phyloP scores from a whole-genome alignment of 2,888 invertebrate genomes.

The Brachyptera risi region DNA sequence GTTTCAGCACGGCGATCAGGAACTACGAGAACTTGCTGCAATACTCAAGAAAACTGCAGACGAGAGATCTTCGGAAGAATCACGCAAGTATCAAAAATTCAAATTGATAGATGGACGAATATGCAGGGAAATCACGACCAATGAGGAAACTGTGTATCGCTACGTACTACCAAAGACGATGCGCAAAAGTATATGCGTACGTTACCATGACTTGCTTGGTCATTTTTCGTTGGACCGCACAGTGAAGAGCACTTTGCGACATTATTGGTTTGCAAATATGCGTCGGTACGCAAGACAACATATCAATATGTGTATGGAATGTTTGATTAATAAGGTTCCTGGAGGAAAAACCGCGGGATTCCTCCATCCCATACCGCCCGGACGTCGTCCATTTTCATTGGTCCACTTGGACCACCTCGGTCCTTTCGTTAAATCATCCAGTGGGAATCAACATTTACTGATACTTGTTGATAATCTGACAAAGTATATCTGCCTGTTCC shows the following conservation, averaged over 20 bases:
- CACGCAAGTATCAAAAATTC: background rate
- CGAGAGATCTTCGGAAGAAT: background rate
- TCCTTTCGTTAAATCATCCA: background rate
- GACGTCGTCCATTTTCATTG: too few species aligned
- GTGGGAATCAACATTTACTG: background rate
- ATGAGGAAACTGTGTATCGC: background rate
- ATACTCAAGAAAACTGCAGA: background rate
- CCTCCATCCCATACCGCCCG: too few species aligned
- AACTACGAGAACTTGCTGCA: background rate
- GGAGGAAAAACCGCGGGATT: too few species aligned
- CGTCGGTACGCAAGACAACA: too few species aligned
- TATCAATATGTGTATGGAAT: too few species aligned
- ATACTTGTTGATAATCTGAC: background rate
- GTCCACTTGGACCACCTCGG: too few species aligned
- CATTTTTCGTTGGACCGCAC: too few species aligned
- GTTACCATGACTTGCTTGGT: too few species aligned
- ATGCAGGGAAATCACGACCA: background rate
- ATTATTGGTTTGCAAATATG: too few species aligned
- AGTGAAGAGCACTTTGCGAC: too few species aligned
- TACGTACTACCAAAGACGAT: background rate
- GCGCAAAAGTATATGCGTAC: background rate
- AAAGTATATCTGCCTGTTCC: background rate
- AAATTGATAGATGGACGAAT: background rate
- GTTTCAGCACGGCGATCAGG: background rate
- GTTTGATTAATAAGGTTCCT: too few species aligned